phyloP scores from a whole-genome alignment of 1,140 invertebrate genomes.

The Drosophila nikananu region DNA sequence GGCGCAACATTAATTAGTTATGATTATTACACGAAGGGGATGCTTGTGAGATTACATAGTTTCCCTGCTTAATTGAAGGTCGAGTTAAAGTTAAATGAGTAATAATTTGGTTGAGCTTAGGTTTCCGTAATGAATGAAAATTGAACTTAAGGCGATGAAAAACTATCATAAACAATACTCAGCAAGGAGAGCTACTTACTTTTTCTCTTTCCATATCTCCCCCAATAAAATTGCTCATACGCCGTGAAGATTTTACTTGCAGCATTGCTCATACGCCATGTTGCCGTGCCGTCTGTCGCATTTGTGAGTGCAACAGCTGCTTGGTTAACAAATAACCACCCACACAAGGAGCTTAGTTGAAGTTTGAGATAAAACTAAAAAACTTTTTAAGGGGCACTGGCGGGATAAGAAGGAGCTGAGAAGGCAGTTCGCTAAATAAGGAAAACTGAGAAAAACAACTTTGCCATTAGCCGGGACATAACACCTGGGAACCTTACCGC shows the following conservation, averaged over 20 bases:
- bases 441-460: constrained; percentile 32
- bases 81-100: constrained; percentile 68
- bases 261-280: constrained; percentile 32
- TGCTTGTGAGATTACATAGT: constrained; percentile 17
- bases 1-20: constrained; percentile 70
- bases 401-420: background rate
- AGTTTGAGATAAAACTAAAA: constrained; percentile 12
- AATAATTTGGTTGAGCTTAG: background rate
- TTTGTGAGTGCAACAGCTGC: constrained; percentile 45
- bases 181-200: background rate
- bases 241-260: background rate
- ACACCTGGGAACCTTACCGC: constrained; percentile 38
- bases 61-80: constrained; percentile 58
- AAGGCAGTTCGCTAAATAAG: constrained; percentile 14
- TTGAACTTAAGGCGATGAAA: background rate
- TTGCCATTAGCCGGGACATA: constrained; percentile 43
- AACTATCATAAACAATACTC: background rate
- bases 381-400: constrained; percentile 20
- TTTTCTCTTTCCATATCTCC: background rate
- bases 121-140: constrained; percentile 5
- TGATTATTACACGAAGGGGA: constrained; percentile 26
- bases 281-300: constrained; percentile 2
- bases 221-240: background rate
- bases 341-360: constrained; percentile 14
- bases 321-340: constrained; percentile 22